Conservation (phyloP, 2,797 vertebrate species). For the Hemibagrus guttatus region DNA sequence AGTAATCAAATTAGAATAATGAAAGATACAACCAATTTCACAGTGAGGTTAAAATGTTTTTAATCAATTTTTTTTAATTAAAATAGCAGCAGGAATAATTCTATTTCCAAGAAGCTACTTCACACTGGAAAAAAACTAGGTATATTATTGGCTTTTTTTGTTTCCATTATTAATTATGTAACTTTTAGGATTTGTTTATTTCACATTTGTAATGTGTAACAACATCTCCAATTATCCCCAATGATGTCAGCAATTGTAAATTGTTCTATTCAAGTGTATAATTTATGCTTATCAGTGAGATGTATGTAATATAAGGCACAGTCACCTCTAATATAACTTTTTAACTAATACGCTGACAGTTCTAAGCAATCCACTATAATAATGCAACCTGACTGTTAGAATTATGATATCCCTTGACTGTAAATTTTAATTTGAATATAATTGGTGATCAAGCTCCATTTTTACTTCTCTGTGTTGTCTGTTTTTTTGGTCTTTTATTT, state of each 20-base stretch:
- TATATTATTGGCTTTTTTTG: neutral
- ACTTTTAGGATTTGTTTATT: neutral
- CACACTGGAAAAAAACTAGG: neutral
- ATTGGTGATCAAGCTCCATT: neutral
- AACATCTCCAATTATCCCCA: neutral
- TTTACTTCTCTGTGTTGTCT: neutral
- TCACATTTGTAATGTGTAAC: neutral
- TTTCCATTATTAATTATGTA: neutral
- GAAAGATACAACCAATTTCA: neutral
- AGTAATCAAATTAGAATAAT: neutral
- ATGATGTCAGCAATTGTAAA: neutral
- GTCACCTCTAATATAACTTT: constrained; percentile 4
- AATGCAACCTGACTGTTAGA: neutral
- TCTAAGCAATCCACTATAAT: neutral
- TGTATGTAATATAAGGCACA: neutral
- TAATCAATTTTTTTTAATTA: neutral
- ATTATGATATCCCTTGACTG: neutral
- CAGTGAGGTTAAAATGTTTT: neutral
- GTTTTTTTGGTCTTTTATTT: constrained; percentile 3
- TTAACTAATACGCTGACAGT: neutral
- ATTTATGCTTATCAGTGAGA: neutral
- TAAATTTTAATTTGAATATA: neutral
- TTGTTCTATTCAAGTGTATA: neutral
- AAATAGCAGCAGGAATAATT: neutral
- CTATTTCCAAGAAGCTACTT: neutral